Conservation (phyloP, 2,113 vertebrate genomes). For the Phainopepla nitens region DNA sequence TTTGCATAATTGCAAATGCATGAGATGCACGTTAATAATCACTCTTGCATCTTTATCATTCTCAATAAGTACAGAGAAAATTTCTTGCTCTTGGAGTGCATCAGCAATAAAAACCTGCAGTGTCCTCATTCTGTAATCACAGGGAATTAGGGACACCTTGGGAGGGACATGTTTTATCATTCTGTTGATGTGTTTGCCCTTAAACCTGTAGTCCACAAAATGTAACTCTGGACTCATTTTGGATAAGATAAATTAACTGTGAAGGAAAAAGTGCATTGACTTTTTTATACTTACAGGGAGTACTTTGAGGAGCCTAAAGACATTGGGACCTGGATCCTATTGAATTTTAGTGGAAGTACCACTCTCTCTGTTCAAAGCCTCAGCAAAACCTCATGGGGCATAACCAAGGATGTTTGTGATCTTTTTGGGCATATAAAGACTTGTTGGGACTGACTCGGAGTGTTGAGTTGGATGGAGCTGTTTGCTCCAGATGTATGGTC, state of each 20-base stretch:
- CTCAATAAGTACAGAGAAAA: slow-evolving; percentile 32
- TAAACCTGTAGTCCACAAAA: not conserved
- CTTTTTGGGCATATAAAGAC: not conserved
- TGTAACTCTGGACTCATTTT: not conserved
- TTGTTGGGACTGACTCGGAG: not conserved
- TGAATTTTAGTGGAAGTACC: not conserved
- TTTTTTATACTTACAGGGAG: not conserved
- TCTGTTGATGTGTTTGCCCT: not conserved
- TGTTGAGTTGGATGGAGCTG: not conserved
- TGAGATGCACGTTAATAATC: slow-evolving; percentile 53
- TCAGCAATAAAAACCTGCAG: slow-evolving; percentile 58
- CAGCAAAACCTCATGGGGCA: not conserved
- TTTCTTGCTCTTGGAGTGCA: slow-evolving; percentile 51
- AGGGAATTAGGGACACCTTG: slow-evolving; percentile 41
- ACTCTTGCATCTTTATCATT: slow-evolving; percentile 52
- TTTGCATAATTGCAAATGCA: slow-evolving; percentile 60
- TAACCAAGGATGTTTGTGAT: not conserved
- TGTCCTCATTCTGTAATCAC: slow-evolving; percentile 36
- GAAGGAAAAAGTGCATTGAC: not conserved
- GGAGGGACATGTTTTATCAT: not conserved
- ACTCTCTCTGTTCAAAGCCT: not conserved
- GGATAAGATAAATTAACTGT: not conserved
- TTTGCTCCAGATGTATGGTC: not conserved
- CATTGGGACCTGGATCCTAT: not conserved
- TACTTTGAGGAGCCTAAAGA: not conserved